Percentiles rank a stretch among this genome's conserved stretches.
phyloP scores from a whole-genome alignment of 2,888 invertebrate genomes.

The Blera fallax region DNA sequence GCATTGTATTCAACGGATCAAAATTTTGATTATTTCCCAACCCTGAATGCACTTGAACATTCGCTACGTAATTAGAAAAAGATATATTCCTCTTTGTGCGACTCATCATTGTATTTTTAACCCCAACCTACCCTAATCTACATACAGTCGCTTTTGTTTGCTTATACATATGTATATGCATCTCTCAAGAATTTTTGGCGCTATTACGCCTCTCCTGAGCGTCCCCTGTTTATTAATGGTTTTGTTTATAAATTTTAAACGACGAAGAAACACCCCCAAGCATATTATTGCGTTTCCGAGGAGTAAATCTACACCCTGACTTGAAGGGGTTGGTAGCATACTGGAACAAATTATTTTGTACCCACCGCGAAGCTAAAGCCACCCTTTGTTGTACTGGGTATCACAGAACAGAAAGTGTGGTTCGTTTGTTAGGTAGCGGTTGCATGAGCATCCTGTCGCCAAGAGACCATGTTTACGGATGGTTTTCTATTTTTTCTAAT shows the following conservation, averaged over 20 bases:
- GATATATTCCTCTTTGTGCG: constrained; percentile 23
- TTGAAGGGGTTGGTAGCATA: constrained; percentile 50
- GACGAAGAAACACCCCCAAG: constrained; percentile 56
- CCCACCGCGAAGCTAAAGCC: constrained; percentile 7
- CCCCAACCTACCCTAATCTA: constrained; percentile 54
- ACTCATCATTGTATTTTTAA: neutral
- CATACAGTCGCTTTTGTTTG: neutral
- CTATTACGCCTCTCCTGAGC: constrained; percentile 20
- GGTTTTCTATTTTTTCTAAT: constrained; percentile 59
- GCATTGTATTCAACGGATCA: neutral
- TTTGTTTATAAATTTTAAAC: constrained; percentile 64
- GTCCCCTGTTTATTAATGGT: constrained; percentile 37
- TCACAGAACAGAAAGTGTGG: constrained; percentile 9
- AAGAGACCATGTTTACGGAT: constrained; percentile 50
- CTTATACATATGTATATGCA: neutral
- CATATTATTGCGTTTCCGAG: constrained; percentile 43
- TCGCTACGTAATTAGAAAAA: constrained; percentile 45
- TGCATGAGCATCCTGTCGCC: constrained; percentile 58
- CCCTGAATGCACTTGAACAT: constrained; percentile 3
- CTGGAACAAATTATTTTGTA: constrained; percentile 47
- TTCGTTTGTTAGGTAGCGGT: constrained; percentile 46
- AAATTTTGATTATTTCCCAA: constrained; percentile 2
- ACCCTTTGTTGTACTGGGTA: constrained; percentile 27
- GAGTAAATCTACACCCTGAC: constrained; percentile 19
- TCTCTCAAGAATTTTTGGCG: constrained; percentile 22